Evolutionary conservation across 2,113 vertebrate genomes (phyloP).

Genomic region (Hydrochoerus hydrochaeris): DNA sequence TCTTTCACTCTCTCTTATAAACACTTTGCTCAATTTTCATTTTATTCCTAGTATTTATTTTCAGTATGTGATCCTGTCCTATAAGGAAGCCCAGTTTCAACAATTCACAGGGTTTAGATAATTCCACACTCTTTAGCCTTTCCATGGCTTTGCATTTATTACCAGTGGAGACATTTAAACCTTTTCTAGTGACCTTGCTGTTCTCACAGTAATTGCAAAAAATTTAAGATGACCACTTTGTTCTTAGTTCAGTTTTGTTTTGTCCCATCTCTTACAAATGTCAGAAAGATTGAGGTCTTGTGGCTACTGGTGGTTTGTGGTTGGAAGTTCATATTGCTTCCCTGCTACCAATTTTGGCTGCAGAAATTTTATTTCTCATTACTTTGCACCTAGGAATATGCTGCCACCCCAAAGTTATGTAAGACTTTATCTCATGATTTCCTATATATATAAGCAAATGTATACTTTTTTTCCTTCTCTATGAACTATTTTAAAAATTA

Average conservation of each 20-base stretch:
- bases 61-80: background rate
- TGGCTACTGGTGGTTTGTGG: background rate
- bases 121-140: background rate
- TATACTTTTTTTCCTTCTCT: background rate
- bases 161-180: background rate
- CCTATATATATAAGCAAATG: background rate
- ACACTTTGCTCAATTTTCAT: background rate
- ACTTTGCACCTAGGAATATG: background rate
- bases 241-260: background rate
- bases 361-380: background rate
- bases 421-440: slow-evolving; percentile 4
- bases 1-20: background rate
- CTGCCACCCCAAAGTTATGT: background rate
- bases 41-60: background rate
- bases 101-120: background rate
- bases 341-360: background rate
- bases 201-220: background rate
- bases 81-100: background rate
- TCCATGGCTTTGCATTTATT: background rate
- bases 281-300: background rate
- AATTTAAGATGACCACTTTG: background rate
- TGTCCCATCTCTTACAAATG: background rate
- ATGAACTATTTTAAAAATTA: background rate
- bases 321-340: background rate
- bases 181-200: background rate